Percentiles rank a stretch among this genome's conserved stretches.
Conservation (phyloP, 2,113 vertebrate genomes). For the Carollia perspicillata region DNA sequence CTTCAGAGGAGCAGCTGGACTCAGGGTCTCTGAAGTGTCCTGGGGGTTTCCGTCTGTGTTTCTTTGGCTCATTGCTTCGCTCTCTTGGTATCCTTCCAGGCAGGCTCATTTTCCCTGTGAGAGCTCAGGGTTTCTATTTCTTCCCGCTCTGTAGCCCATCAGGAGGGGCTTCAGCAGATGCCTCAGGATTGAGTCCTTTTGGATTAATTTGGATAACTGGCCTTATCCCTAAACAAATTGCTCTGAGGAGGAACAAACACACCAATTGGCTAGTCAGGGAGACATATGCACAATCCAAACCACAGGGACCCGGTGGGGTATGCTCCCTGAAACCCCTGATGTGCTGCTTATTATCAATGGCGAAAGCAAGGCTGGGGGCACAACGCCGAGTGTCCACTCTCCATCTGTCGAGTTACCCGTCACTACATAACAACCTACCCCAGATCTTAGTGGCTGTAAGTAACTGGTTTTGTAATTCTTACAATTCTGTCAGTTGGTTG, state of each 20-base stretch:
- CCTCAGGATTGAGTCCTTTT: neutral
- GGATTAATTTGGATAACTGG: neutral
- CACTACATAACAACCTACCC: neutral
- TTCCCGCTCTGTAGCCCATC: neutral
- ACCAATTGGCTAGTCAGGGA: neutral
- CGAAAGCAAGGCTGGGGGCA: neutral
- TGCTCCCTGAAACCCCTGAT: neutral
- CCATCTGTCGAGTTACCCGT: accelerated
- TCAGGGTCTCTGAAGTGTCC: accelerated
- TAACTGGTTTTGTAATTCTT: neutral
- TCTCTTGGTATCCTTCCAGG: neutral
- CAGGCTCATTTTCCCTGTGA: accelerated
- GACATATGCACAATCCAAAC: accelerated
- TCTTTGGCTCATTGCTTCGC: neutral
- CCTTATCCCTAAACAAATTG: neutral
- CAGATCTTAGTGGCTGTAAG: neutral
- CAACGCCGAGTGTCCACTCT: accelerated
- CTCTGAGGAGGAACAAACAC: neutral
- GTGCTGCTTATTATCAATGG: neutral
- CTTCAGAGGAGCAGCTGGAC: neutral
- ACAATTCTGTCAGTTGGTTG: neutral
- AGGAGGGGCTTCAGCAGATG: neutral
- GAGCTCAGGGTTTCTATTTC: neutral
- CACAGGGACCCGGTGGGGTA: neutral
- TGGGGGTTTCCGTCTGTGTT: accelerated